Evolutionary conservation across 2,888 invertebrate species (phyloP).

Genomic region (Mythimna pallens): DNA sequence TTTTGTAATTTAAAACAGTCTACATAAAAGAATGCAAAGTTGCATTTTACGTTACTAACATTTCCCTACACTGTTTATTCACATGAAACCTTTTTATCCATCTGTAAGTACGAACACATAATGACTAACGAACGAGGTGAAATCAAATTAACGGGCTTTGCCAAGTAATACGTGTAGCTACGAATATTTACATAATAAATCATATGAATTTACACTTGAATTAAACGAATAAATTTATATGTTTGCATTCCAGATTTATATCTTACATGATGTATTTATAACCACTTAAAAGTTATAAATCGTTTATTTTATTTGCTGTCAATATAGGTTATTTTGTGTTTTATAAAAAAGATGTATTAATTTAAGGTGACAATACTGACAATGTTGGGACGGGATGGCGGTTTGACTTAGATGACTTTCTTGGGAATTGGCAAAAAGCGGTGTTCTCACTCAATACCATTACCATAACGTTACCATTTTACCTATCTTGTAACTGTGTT

Average conservation of each 20-base stretch:
- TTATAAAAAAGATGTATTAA: too few relatives aligned
- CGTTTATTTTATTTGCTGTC: too few relatives aligned
- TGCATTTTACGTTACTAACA: not conserved
- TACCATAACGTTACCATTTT: too few relatives aligned
- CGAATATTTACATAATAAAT: slow-evolving; percentile 39
- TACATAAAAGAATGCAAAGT: not conserved
- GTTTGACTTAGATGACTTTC: too few relatives aligned
- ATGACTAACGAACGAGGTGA: slow-evolving; percentile 5
- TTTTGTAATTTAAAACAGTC: not conserved
- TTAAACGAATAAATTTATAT: slow-evolving; percentile 21
- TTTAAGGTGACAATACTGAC: too few relatives aligned
- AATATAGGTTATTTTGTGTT: too few relatives aligned
- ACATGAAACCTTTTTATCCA: not conserved
- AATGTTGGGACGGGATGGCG: too few relatives aligned
- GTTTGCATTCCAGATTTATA: slow-evolving; percentile 1
- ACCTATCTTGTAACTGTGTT: too few relatives aligned
- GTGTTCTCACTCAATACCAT: too few relatives aligned
- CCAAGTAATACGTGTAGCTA: slow-evolving; percentile 7
- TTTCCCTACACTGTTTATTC: not conserved
- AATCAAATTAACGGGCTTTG: slow-evolving; percentile 22
- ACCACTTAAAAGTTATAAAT: not conserved
- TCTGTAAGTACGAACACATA: not conserved
- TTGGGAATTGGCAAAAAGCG: too few relatives aligned
- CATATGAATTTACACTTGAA: slow-evolving; percentile 2
- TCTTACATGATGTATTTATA: slow-evolving; percentile 8